A percentile compares a stretch with the other conserved stretches of the same genome.
phyloP scores from a whole-genome alignment of 2,888 invertebrate species.

The Noctua janthina region DNA sequence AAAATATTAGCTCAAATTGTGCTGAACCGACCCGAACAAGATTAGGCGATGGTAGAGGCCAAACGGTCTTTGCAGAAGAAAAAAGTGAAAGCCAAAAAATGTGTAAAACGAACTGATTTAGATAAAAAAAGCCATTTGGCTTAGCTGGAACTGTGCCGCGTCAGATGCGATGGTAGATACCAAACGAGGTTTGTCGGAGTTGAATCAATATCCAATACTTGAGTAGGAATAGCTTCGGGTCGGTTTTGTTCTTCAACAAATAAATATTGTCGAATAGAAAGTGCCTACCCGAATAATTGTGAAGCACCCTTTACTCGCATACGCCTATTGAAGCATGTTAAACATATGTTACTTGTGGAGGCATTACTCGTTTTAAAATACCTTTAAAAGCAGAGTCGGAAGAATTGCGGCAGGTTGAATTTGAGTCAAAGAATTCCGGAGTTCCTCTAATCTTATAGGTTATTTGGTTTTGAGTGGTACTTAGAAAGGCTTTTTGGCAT shows the following conservation, averaged over 20 bases:
- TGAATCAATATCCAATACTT: neutral
- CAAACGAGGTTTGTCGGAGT: neutral
- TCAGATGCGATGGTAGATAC: neutral
- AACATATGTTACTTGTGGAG: constrained; percentile 34
- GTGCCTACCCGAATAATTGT: neutral
- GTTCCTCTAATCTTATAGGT: constrained; percentile 4
- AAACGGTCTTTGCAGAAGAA: neutral
- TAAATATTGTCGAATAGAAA: neutral
- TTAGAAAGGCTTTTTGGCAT: constrained; percentile 33
- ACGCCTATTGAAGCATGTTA: constrained; percentile 31
- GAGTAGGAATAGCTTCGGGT: neutral
- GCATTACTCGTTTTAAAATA: constrained; percentile 39
- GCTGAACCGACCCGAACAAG: too few relatives aligned
- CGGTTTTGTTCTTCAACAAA: neutral
- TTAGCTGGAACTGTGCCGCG: neutral
- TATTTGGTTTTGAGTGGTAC: constrained; percentile 18
- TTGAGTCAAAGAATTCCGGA: constrained; percentile 16
- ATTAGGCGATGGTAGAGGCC: neutral
- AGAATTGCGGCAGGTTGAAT: constrained; percentile 7
- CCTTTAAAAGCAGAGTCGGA: constrained; percentile 7
- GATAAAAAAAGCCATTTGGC: neutral
- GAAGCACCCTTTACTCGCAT: neutral
- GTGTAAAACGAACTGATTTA: neutral
- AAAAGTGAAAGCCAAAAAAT: neutral
- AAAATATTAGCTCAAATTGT: too few relatives aligned